Evolutionary conservation across 2,888 invertebrate genomes (phyloP), one percentile per base, ranked within the genome.

Genomic region (Danaus chrysippus): DNA sequence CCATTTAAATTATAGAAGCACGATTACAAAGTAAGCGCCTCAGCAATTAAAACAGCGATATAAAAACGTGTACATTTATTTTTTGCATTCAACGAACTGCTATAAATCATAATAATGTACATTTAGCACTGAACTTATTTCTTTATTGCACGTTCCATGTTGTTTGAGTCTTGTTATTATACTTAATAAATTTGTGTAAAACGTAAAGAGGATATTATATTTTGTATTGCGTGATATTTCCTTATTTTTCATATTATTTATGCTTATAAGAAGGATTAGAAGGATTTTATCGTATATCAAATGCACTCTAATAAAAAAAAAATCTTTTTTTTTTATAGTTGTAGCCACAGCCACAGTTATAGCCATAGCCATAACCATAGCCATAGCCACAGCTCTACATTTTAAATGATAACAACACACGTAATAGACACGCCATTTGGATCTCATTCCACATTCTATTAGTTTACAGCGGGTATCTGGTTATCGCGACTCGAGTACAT

Each of bases 371-470:
- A 58, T 34, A 34, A 8, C 23, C 23, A 34, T 34, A 34, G 23
- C 23, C 23, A 10, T 52, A 52, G 15, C 10, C 23, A 10, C 42
- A 17, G 19, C 10, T n/a, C 6, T 60, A 54, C 46, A 60, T 60
- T 61, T 58, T 64, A 64, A 64, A 44, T 65, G 62, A 67, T 67
- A 54, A 43, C 62, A 60, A 64, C 66, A 54, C 60, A 62, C 64
- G 62, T 60, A 66, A 62, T 64, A 61, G 64, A 64, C 64, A 61
- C 64, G 67, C 56, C 58, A 67, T 62, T 62, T 58, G 58, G 58
- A 59, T 61, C 70, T 73, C 74, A 78, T 79, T 77, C 70, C 63
- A 57, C 56, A 79, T 79, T 79, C 79, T 75, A 78, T 77, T 76
- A 74, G 72, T 75, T 73, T 73, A 76, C 73, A 66, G 57, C 63